A percentile compares a stretch with the other conserved stretches of the same genome.
Conservation (phyloP, 1,140 invertebrate species). For the Scaptomyza montana region DNA sequence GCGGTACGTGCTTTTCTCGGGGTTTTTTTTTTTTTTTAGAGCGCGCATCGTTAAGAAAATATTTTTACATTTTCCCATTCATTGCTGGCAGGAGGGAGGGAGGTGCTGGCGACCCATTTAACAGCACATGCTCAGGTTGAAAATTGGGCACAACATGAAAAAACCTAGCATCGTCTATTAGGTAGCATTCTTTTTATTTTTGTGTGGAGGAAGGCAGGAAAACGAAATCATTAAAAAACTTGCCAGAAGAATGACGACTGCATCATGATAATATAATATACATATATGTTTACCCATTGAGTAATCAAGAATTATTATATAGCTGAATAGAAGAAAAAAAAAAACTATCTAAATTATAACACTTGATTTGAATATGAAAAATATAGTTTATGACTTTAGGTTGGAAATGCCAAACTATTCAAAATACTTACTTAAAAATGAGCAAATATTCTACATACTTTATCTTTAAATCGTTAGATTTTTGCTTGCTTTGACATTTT, state of each 20-base stretch:
- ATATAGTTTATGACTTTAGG: not conserved
- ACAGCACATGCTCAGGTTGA: slow-evolving; percentile 63
- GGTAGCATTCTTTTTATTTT: slow-evolving; percentile 37
- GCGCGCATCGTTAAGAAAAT: slow-evolving; percentile 73
- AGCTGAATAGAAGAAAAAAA: not conserved
- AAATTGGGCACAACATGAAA: slow-evolving; percentile 43
- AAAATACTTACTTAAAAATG: too few species aligned
- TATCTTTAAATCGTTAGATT: too few species aligned
- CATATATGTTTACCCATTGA: not conserved
- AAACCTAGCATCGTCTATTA: slow-evolving; percentile 44
- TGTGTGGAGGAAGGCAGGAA: not conserved
- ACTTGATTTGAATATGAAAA: not conserved
- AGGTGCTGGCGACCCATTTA: slow-evolving; percentile 65
- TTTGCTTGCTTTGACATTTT: not conserved
- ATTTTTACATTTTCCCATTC: slow-evolving; percentile 62
- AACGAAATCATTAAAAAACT: slow-evolving; percentile 60
- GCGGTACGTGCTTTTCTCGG: slow-evolving; percentile 74
- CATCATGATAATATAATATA: not conserved
- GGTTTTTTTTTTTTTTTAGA: slow-evolving; percentile 63
- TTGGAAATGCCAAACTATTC: too few species aligned
- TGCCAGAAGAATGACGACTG: slow-evolving; percentile 7
- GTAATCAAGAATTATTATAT: slow-evolving; percentile 7
- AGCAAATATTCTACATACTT: too few species aligned
- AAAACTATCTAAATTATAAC: not conserved
- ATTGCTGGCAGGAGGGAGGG: not conserved